Evolutionary conservation across 2,797 vertebrate genomes (phyloP).

Genomic region (Kryptolebias ocellatus): DNA sequence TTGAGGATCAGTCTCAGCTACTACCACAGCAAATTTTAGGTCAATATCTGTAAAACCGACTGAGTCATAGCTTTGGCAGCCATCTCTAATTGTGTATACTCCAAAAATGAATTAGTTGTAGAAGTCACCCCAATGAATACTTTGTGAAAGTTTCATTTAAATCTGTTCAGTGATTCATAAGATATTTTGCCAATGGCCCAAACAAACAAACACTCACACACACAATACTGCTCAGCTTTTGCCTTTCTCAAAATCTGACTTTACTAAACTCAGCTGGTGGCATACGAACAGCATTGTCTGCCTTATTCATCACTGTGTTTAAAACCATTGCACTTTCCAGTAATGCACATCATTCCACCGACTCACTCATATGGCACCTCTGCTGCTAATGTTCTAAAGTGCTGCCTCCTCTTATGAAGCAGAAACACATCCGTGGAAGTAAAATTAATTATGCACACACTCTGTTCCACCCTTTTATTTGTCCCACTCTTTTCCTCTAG

Average conservation of each 20-base stretch:
- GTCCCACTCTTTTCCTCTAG: slow-evolving; percentile 11
- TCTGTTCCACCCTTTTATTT: slow-evolving; percentile 18
- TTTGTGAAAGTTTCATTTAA: too few species aligned
- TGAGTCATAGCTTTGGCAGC: too few species aligned
- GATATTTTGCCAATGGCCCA: too few species aligned
- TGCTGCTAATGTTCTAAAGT: slow-evolving; percentile 6
- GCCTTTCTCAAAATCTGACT: slow-evolving; percentile 4
- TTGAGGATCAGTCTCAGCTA: too few species aligned
- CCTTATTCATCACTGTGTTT: slow-evolving; percentile 20
- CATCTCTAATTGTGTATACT: too few species aligned
- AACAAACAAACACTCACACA: too few species aligned
- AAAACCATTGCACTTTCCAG: slow-evolving; percentile 32
- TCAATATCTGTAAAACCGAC: too few species aligned
- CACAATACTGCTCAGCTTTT: too few species aligned
- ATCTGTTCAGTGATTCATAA: too few species aligned
- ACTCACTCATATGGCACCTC: slow-evolving; percentile 16
- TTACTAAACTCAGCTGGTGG: slow-evolving; percentile 29
- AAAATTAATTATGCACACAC: slow-evolving; percentile 37
- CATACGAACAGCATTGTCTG: slow-evolving; percentile 22
- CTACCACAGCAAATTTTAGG: too few species aligned
- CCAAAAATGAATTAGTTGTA: too few species aligned
- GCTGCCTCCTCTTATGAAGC: background rate
- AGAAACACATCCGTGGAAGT: slow-evolving; percentile 22
- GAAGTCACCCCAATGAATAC: too few species aligned
- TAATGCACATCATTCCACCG: slow-evolving; percentile 3